Evolutionary conservation across 2,113 vertebrate species (phyloP).

Genomic region (Spermophilus dauricus): DNA sequence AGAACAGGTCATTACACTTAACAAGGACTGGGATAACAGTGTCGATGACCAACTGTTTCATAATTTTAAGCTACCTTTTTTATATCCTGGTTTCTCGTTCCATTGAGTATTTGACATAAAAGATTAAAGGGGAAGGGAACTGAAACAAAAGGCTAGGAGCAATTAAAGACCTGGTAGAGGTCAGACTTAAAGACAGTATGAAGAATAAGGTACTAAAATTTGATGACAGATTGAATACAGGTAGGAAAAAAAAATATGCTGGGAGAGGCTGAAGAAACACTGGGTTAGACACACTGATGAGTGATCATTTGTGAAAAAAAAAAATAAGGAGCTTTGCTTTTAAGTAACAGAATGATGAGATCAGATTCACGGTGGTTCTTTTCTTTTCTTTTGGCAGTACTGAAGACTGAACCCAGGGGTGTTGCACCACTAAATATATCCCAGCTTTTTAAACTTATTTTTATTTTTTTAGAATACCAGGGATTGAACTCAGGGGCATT

Average conservation of each 20-base stretch:
- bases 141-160: neutral
- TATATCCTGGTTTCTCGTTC: neutral
- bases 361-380: neutral
- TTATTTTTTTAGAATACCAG: too few species aligned
- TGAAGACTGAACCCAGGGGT: too few species aligned
- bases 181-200: neutral
- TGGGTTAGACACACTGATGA: neutral
- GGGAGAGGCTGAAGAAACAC: neutral
- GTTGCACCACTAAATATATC: too few species aligned
- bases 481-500: too few species aligned
- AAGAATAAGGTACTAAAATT: conserved; percentile 13
- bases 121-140: neutral
- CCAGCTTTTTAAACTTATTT: too few species aligned
- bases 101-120: neutral
- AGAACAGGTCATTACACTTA: neutral
- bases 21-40: neutral
- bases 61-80: conserved; percentile 23
- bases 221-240: neutral
- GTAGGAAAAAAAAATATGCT: neutral
- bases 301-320: neutral
- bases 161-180: conserved; percentile 25
- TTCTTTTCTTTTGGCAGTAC: too few species aligned
- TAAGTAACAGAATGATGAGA: conserved; percentile 17
- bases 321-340: conserved; percentile 2
- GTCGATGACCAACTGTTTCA: neutral